phyloP scores from a whole-genome alignment of 1,140 invertebrate species.

The Aphelenchoides fujianensis region DNA sequence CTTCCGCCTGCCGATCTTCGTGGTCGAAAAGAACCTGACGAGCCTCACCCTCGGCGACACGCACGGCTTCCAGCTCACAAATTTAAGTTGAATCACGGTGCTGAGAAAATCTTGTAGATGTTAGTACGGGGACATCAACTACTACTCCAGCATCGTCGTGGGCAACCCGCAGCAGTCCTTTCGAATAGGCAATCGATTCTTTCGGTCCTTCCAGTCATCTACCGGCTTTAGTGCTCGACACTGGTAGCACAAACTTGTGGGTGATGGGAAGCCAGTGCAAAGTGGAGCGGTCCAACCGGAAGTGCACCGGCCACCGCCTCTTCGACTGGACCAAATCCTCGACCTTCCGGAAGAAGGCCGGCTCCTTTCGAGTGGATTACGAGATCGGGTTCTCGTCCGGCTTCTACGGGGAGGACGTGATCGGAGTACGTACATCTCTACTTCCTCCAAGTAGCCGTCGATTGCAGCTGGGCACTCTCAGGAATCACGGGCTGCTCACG shows the following conservation, averaged over 20 bases:
- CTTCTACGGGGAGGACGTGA: not conserved
- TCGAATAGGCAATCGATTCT: slow-evolving; percentile 12
- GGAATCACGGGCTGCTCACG: not conserved
- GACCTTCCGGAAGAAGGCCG: not conserved
- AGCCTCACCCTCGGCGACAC: too few relatives aligned
- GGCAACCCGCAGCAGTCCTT: not conserved
- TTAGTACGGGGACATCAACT: slow-evolving; percentile 15
- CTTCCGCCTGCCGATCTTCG: too few relatives aligned
- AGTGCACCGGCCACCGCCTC: not conserved
- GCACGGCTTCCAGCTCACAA: too few relatives aligned
- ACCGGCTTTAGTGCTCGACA: too few relatives aligned
- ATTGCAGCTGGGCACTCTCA: slow-evolving; percentile 10
- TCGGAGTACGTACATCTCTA: slow-evolving; percentile 8
- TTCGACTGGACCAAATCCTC: slow-evolving; percentile 1
- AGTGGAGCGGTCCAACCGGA: not conserved
- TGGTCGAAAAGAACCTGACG: too few relatives aligned
- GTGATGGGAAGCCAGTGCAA: slow-evolving; percentile 7
- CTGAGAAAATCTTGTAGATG: too few relatives aligned
- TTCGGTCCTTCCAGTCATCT: too few relatives aligned
- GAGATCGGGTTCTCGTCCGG: slow-evolving; percentile 19
- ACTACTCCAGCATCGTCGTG: slow-evolving; percentile 8
- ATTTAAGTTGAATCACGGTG: too few relatives aligned
- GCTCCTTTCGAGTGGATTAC: not conserved
- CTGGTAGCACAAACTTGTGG: too few relatives aligned
- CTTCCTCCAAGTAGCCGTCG: too few relatives aligned